Conservation (phyloP, 2,113 vertebrate species). For the Acanthochromis polyacanthus region DNA sequence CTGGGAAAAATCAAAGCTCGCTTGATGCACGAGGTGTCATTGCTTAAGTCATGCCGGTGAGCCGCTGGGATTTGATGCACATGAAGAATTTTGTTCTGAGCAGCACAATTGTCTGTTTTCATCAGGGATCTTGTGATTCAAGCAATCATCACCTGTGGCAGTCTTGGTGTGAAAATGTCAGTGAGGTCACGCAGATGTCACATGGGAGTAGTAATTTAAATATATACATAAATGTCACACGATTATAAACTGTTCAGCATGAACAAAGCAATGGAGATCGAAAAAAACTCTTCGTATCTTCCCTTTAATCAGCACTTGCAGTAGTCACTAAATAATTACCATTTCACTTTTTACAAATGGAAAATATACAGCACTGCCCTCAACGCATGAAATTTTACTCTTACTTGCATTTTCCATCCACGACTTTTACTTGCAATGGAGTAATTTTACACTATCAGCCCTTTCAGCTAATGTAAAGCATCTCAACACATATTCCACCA, state of each 20-base stretch:
- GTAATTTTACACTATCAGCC: no score
- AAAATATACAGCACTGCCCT: no score
- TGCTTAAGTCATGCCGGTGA: constrained; percentile 27
- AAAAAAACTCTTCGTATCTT: no score
- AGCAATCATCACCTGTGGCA: constrained; percentile 7
- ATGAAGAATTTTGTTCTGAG: constrained; percentile 47
- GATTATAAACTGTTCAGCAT: neutral
- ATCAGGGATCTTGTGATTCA: constrained; percentile 42
- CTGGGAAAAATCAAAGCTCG: constrained; percentile 59
- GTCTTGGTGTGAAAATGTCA: constrained; percentile 6
- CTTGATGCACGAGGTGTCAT: constrained; percentile 60
- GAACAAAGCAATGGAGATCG: no score
- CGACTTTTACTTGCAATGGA: no score
- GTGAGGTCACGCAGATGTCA: constrained; percentile 21
- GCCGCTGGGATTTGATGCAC: constrained; percentile 59
- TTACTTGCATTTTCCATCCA: no score
- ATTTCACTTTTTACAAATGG: no score
- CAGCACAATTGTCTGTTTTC: constrained; percentile 52
- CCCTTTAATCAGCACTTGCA: no score
- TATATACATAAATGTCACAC: neutral
- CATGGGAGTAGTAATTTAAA: neutral
- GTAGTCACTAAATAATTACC: no score
- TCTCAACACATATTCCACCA: no score
- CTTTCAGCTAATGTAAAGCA: no score
- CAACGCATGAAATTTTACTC: no score